Evolutionary conservation across 2,797 vertebrate species (phyloP), one percentile per base, ranked within the genome.

Genomic region (Pseudochaenichthys georgianus): DNA sequence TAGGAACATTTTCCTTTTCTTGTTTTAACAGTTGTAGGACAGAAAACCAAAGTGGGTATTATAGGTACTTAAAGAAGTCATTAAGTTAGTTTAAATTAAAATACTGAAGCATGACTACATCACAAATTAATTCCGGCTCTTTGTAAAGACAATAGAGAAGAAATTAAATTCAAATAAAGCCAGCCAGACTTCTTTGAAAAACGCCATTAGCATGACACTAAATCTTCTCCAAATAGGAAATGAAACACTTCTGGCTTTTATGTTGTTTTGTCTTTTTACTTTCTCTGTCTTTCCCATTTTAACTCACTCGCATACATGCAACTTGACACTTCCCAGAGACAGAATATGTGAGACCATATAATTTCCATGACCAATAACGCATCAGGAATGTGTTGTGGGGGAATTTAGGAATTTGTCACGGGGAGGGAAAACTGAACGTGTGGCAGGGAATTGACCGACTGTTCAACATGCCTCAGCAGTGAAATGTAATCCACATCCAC

Each of bases 401-500:
- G 91, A 92, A 93, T 93, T 80, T 61, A 91, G 90, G 90, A 85
- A 93, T 93, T 93, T 92, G 91, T 92, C 88, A 93, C 84, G 87
- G 90, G 83, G 73, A 87, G 75, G 76, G 80, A 62, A 77, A 83
- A 75, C 54, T 73, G 83, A 78, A 84, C 52, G 78, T 87, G 88
- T 13, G 48, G 80, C 84, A 90, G 86, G 86, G 90, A 92, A 90
- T 85, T 90, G 86, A 88, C 74, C 46, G 80, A 87, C 78, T 85
- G 83, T 85, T 88, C 68, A 70, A 89, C 87, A 89, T 88, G 88
- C 81, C 85, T 88, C 83, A 63, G 43, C 81, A 80, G 75, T 90
- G 82, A 87, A 91, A 90, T 71, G 62, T 16, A 87, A 89, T 88
- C 80, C 53, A 31, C 70, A 70, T 53, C 43, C 2, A 31, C 73